phyloP scores from a whole-genome alignment of 2,797 vertebrate genomes.

The Ambastaia sidthimunki region DNA sequence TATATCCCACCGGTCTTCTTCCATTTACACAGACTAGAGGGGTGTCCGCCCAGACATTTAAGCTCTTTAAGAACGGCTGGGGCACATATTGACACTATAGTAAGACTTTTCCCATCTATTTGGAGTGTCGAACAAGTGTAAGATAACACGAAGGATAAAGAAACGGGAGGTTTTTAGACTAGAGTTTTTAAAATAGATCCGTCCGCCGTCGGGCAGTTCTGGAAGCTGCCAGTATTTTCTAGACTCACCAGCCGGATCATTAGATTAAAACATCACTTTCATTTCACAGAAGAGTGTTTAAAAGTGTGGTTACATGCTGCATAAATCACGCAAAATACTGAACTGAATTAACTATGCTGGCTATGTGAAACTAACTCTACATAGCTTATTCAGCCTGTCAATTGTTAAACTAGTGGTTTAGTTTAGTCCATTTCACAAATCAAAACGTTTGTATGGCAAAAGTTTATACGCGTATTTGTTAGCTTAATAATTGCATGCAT shows the following conservation, averaged over 20 bases:
- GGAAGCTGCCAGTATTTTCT: conserved; percentile 46
- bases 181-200: conserved; percentile 48
- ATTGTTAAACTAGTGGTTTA: no score
- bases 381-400: no score
- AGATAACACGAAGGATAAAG: background rate
- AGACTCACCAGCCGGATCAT: background rate
- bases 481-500: no score
- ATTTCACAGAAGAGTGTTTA: background rate
- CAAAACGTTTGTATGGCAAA: background rate
- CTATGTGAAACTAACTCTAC: no score
- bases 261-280: background rate
- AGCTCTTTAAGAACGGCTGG: background rate
- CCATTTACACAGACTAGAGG: conserved; percentile 52
- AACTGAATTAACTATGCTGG: background rate
- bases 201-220: conserved; percentile 57
- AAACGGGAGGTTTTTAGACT: background rate
- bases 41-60: conserved; percentile 26
- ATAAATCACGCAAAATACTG: background rate
- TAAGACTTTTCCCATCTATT: background rate
- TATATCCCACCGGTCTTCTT: conserved; percentile 51
- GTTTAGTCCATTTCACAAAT: conserved; percentile 6
- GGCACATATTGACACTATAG: background rate
- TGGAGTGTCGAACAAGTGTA: background rate
- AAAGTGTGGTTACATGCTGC: background rate
- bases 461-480: background rate